Base-by-base conservation (phyloP, 2,113 vertebrate species). In the Eurypyga helias region DNA sequence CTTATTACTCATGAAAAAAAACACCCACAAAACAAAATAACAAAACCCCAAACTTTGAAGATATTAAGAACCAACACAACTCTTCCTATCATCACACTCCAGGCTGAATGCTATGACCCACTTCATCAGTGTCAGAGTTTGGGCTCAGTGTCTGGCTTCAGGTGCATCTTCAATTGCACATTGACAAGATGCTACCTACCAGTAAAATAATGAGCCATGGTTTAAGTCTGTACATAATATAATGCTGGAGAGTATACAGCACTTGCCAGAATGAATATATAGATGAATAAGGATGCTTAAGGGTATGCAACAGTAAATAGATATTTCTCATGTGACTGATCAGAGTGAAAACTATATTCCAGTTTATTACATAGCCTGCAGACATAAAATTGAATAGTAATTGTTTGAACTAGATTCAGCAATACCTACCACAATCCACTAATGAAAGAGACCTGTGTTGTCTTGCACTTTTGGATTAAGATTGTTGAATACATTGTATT, bases 381-480 rank as follows among this genome's bases (percentile, higher is more conserved):
- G 97, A 95, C 97, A 95, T 73, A 93, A 98, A 98, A 98, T 98
- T 96, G 98, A 98, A 96, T 96, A 95, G 98, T 95, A 98, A 98
- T 98, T 98, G 97, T 98, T 98, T 98, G 98, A 96, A 98, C 98
- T 98, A 90, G 97, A 98, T 98, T 99, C 98, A 98, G 98, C 97
- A 93, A 98, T 98, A 95, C 90, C 93, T 92, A 98, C 98, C 98
- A 98, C 98, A 96, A 97, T 19, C 98, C 97, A 95, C 94, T 97
- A 98, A 98, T 98, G 98, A 98, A 82, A 87, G 75, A 89, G 87
- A 92, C 98, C 98, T 99, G 98, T 98, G 97, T 97, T 96, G 96
- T 99, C 99, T 99, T 99, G 98, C 97, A 98, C 97, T 97, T 98
- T 89, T 97, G 98, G 98, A 98, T 97, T 91, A 95, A 97, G 98